Percentiles rank a stretch among this genome's conserved stretches.
These are phyloP conservation scores for Taxidea taxus DNA, from an alignment of 2,113 vertebrate species.

Conservation along the genomic window DNA sequence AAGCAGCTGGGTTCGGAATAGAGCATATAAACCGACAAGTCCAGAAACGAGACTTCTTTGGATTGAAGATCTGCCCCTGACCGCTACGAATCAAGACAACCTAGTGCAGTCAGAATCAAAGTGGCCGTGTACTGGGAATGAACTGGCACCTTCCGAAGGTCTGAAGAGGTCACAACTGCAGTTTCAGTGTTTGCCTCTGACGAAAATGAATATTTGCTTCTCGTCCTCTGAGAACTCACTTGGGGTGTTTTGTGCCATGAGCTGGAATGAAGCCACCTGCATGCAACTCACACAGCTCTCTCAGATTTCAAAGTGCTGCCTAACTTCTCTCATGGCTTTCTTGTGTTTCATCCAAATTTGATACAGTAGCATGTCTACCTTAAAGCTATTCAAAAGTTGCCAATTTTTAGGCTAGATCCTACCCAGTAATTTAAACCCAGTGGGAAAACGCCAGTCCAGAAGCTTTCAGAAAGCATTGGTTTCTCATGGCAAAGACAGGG, in stretches of 20 bases:
- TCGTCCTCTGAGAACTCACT: background rate
- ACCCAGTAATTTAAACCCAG: constrained; percentile 16
- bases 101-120: background rate
- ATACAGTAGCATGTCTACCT: constrained; percentile 46
- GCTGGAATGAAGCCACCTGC: constrained; percentile 35
- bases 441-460: constrained; percentile 18
- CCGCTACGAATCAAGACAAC: background rate
- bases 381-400: constrained; percentile 28
- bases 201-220: constrained; percentile 11
- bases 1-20: background rate
- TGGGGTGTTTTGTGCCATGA: background rate
- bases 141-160: constrained; percentile 10
- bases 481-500: background rate
- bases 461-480: background rate
- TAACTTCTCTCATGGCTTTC: background rate
- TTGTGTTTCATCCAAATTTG: constrained; percentile 28
- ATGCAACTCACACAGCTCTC: background rate
- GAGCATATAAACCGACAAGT: background rate
- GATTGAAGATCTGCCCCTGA: background rate
- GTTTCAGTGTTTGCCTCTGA: background rate
- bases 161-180: background rate
- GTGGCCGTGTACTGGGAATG: background rate
- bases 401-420: constrained; percentile 26
- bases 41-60: constrained; percentile 1
- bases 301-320: constrained; percentile 42